These are phyloP conservation scores for Antrozous pallidus DNA, from an alignment of 2,797 vertebrate genomes.

Conservation along the genomic window DNA sequence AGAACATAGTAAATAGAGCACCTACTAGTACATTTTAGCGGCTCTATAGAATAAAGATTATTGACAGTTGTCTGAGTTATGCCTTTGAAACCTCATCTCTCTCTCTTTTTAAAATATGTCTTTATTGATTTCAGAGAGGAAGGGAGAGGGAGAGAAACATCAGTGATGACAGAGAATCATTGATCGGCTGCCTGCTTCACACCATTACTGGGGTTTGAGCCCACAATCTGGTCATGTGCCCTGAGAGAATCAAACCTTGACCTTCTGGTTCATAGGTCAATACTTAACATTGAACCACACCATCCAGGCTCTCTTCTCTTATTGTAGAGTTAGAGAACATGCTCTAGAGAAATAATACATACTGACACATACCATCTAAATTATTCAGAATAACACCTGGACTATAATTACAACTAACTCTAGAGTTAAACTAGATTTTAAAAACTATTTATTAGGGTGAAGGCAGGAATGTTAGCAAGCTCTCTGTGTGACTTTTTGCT, in stretches of 20 bases:
- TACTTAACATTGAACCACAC: too few species aligned
- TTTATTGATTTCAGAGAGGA: too few species aligned
- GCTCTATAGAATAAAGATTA: background rate
- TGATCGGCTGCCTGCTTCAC: too few species aligned
- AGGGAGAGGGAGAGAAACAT: too few species aligned
- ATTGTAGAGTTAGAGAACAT: background rate
- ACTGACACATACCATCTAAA: background rate
- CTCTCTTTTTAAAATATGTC: too few species aligned
- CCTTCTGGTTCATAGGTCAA: too few species aligned
- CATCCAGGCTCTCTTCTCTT: background rate
- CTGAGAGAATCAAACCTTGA: too few species aligned
- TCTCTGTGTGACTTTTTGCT: constrained; percentile 17
- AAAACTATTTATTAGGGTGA: background rate
- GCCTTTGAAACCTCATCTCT: background rate
- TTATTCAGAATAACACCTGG: constrained; percentile 23
- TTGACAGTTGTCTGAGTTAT: constrained; percentile 2
- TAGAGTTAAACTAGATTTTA: constrained; percentile 33
- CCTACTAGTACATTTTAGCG: too few species aligned
- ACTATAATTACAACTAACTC: background rate
- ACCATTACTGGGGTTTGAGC: too few species aligned
- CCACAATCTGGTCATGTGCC: too few species aligned
- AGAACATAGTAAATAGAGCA: background rate
- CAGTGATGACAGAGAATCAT: too few species aligned
- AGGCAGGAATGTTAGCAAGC: background rate
- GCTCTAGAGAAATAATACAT: background rate